Conservation (phyloP, 2,113 vertebrate species). For the Rousettus leschenaultii region DNA sequence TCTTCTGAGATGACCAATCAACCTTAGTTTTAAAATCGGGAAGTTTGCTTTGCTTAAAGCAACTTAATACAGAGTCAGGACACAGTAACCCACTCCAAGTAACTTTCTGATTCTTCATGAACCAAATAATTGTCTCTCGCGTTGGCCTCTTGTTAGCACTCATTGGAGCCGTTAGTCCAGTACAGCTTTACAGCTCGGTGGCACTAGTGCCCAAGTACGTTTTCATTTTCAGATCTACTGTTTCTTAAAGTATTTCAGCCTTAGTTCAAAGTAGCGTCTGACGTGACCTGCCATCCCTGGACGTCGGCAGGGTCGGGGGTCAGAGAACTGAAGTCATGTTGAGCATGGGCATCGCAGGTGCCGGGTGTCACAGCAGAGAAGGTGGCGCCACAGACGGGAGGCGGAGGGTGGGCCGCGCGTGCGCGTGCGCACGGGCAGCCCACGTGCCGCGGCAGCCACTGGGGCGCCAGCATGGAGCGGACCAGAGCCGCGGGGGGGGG, state of each 20-base stretch:
- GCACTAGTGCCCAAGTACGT: neutral
- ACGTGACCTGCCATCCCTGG: neutral
- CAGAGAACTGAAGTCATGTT: fast-evolving
- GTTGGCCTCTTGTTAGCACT: neutral
- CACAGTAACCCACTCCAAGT: neutral
- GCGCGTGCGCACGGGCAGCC: neutral
- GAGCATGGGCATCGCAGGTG: neutral
- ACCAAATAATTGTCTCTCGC: fast-evolving
- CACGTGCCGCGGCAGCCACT: fast-evolving
- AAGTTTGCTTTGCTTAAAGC: neutral
- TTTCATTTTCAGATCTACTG: neutral
- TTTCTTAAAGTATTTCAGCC: neutral
- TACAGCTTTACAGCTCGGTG: neutral
- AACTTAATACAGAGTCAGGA: neutral
- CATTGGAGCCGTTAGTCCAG: neutral
- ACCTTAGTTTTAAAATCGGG: neutral
- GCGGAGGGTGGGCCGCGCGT: neutral
- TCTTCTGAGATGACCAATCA: neutral
- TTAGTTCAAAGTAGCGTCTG: neutral
- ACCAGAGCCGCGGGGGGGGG: too few relatives aligned
- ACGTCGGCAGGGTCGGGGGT: fast-evolving
- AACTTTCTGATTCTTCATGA: neutral
- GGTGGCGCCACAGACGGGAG: neutral
- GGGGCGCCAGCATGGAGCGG: neutral
- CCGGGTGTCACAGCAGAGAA: neutral